Conservation (phyloP, 92 coral and sea anemone species). For the Parazoanthus swiftii region DNA sequence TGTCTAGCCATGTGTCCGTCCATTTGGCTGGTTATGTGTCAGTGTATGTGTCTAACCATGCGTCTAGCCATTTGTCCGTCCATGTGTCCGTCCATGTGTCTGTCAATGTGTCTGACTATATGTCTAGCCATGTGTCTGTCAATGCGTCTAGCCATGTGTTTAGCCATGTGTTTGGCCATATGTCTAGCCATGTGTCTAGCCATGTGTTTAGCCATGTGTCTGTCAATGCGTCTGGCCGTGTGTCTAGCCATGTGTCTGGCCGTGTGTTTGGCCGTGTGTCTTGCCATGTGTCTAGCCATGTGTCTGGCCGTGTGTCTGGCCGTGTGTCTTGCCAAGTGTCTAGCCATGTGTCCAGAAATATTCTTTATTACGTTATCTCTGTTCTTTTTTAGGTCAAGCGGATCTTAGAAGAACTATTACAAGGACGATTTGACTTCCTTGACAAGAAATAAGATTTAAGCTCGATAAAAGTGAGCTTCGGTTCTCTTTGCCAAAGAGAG, state of each 20-base stretch:
- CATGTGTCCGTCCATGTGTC: not conserved
- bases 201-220: too few species aligned
- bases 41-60: not conserved
- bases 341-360: not conserved
- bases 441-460: conserved; percentile 1
- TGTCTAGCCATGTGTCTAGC: not conserved
- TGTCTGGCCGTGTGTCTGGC: too few species aligned
- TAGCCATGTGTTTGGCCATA: not conserved
- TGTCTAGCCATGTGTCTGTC: not conserved
- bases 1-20: not conserved
- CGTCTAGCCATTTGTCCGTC: too few species aligned
- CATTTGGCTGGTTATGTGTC: too few species aligned
- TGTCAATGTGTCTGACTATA: not conserved
- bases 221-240: too few species aligned
- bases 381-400: conserved; percentile 57
- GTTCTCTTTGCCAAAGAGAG: not conserved
- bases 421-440: conserved; percentile 66
- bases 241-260: too few species aligned
- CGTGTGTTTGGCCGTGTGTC: too few species aligned
- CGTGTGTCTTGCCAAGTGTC: too few species aligned
- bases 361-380: not conserved
- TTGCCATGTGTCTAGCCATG: too few species aligned
- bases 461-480: not conserved
- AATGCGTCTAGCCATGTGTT: too few species aligned
- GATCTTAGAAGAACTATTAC: conserved; percentile 64